Base-by-base conservation (phyloP, 1,140 invertebrate genomes). In the Euschistus heros region DNA sequence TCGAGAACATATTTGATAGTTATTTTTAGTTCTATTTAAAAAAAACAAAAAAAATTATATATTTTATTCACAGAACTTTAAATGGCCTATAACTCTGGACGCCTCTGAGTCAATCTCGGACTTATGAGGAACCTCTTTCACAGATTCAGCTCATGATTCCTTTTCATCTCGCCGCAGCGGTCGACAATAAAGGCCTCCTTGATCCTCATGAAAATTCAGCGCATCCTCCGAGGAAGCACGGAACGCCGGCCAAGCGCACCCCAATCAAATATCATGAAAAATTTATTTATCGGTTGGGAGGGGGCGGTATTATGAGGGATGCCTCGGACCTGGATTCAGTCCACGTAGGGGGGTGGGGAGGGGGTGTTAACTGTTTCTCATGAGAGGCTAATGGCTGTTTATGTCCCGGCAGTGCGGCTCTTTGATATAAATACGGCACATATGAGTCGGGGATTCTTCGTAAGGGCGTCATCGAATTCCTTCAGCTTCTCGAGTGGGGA, bases 251-350 rank as follows among this genome's bases (percentile, higher is more conserved):
- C 33, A 37, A 37, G 33, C 33, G 24, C 54, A 2, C 18, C 54
- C 54, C 54, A 57, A 57, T 57, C 54, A 57, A 57, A 57, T 57
- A 57, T 57, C 54, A 57, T 57, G 54, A 57, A 57, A 57, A 57
- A 57, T 57, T 57, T 57, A 57, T 57, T 57, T 57, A 57, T 57
- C 20, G 54, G 14, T 10, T 24, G 54, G 7, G 15, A n/a, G 18
- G 15, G 24, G 54, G 5, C 18, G 15, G 54, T 26, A 26, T 57
- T 57, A 57, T 57, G 54, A 57, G 54, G 24, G 24, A 57, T 57
- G 54, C 54, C n/a, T 24, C 4, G 20, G 20, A 24, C 54, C 20
- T 57, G 54, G 20, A 57, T 57, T 20, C 54, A 0, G 24, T 20
- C 7, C 54, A 57, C 54, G 54, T 57, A 57, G 54, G 15, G 18